These are phyloP conservation scores for Apteryx owenii DNA, from an alignment of 2,113 vertebrate species.

Conservation along the genomic window DNA sequence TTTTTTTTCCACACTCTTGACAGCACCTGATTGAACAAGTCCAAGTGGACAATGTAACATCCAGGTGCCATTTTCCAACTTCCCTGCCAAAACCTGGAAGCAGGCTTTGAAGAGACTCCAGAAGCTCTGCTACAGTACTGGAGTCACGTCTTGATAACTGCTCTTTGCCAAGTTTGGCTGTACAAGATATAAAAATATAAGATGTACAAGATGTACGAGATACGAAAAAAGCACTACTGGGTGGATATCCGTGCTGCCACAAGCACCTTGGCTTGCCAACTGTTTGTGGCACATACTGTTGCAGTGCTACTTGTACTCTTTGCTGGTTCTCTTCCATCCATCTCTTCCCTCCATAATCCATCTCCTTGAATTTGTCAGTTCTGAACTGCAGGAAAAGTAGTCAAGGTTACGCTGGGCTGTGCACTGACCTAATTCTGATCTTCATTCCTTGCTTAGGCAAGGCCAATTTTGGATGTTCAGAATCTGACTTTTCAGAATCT, in stretches of 20 bases:
- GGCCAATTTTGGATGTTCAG: neutral
- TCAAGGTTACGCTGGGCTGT: neutral
- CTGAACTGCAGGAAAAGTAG: accelerated
- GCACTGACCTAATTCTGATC: neutral
- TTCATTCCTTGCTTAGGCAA: neutral
- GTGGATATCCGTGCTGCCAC: neutral
- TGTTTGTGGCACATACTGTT: neutral
- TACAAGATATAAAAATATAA: neutral
- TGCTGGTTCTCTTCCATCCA: neutral
- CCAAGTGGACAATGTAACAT: neutral
- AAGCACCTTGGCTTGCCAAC: neutral
- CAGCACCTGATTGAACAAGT: neutral
- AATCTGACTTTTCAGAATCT: neutral
- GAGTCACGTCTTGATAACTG: neutral
- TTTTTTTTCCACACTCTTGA: neutral
- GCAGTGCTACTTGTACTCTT: neutral
- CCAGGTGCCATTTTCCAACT: neutral
- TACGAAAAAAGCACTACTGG: neutral
- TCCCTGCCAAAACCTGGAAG: neutral
- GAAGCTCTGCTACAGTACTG: neutral
- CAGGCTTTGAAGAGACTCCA: neutral
- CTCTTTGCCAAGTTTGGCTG: neutral
- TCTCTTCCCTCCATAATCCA: neutral
- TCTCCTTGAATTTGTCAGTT: neutral
- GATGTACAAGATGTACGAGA: neutral